A percentile compares a stretch with the other conserved stretches of the same genome.
Evolutionary conservation across 2,113 vertebrate species (phyloP).

Genomic region (cattle (Bos taurus)): DNA sequence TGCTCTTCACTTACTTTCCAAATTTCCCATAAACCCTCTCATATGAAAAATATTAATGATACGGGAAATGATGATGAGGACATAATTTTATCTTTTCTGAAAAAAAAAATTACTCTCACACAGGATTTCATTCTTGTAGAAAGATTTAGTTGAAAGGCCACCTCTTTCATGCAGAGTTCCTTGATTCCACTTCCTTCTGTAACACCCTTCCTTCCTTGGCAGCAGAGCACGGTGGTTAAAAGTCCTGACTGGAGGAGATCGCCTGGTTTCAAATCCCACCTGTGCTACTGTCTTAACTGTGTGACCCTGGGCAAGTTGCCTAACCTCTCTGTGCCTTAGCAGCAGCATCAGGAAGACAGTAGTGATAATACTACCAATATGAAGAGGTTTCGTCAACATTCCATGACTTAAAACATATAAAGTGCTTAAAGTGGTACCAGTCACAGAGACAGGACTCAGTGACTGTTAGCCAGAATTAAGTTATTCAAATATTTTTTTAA

Average conservation of each 20-base stretch:
- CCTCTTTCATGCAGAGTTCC: not conserved
- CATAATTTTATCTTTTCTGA: not conserved
- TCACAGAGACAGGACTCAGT: not conserved
- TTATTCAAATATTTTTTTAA: not conserved
- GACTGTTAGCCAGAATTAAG: not conserved
- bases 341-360: not conserved
- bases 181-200: not conserved
- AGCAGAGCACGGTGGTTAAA: not conserved
- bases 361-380: not conserved
- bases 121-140: not conserved
- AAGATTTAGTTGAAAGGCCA: not conserved
- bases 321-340: not conserved
- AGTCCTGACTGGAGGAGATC: not conserved
- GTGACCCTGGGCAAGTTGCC: not conserved
- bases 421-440: not conserved
- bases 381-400: not conserved
- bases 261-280: not conserved
- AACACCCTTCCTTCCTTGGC: not conserved
- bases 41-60: not conserved
- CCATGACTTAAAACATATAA: not conserved
- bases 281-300: not conserved
- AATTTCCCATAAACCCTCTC: not conserved
- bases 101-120: not conserved
- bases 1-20: not conserved
- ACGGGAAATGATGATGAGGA: not conserved